A percentile compares a stretch with the other conserved stretches of the same genome.
Conservation (phyloP, 1,140 invertebrate species). For the Brachionus rotundiformis region DNA sequence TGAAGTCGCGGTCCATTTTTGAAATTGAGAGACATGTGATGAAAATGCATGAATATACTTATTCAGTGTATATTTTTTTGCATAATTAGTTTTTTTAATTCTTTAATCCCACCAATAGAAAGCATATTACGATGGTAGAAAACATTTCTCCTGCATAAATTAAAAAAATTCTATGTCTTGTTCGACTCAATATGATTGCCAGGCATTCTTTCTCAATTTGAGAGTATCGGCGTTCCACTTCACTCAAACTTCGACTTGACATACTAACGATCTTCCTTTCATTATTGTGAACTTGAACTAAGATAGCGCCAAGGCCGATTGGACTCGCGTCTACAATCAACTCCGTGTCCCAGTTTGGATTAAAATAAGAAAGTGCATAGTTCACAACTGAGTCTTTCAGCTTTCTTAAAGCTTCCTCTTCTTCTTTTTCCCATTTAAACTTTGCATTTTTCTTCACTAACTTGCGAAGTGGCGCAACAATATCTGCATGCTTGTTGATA, state of each 20-base stretch:
- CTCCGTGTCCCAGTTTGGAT: conserved; percentile 14
- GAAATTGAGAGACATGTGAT: too few relatives aligned
- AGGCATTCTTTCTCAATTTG: conserved; percentile 57
- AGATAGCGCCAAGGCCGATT: conserved; percentile 64
- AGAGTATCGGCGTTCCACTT: conserved; percentile 56
- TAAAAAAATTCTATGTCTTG: too few relatives aligned
- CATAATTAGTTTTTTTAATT: too few relatives aligned
- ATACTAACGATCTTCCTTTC: conserved; percentile 53
- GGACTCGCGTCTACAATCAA: conserved; percentile 55
- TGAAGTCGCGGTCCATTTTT: too few relatives aligned
- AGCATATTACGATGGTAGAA: too few relatives aligned
- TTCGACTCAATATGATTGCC: too few relatives aligned
- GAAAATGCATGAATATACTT: too few relatives aligned
- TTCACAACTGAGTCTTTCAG: conserved; percentile 53
- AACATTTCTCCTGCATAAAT: too few relatives aligned
- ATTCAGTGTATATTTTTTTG: too few relatives aligned
- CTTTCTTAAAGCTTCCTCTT: conserved; percentile 36
- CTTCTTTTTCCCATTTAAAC: conserved; percentile 45
- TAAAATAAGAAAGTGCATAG: conserved; percentile 6
- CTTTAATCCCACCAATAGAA: too few relatives aligned
- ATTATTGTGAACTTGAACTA: conserved; percentile 58
- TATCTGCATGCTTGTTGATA: conserved; percentile 52
- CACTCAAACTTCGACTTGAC: conserved; percentile 56
- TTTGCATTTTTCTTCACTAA: conserved; percentile 53
- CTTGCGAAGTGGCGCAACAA: conserved; percentile 52